Evolutionary conservation across 2,888 invertebrate species (phyloP).

Genomic region (Lithosia quadra): DNA sequence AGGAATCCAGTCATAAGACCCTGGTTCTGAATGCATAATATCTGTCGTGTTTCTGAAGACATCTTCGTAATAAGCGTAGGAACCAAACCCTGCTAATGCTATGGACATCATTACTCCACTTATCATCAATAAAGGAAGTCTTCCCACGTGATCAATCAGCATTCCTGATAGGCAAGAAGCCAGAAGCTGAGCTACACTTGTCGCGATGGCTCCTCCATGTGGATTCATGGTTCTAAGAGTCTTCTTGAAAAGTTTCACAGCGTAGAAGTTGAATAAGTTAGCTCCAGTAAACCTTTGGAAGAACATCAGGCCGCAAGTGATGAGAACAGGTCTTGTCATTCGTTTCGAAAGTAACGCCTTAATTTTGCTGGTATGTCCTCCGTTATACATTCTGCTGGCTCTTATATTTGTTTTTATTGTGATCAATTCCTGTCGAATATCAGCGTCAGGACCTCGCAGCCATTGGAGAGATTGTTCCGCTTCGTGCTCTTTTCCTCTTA

Average conservation of each 20-base stretch:
- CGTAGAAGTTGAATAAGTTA: constrained; percentile 94
- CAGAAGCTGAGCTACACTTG: constrained; percentile 93
- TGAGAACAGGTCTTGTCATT: constrained; percentile 90
- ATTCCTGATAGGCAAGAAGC: constrained; percentile 93
- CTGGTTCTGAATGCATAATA: constrained; percentile 71
- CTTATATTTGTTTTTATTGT: constrained; percentile 90
- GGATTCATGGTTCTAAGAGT: constrained; percentile 93
- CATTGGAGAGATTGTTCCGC: constrained; percentile 92
- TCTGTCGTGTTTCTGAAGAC: constrained; percentile 79
- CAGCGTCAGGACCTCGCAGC: constrained; percentile 92
- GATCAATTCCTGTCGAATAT: constrained; percentile 91
- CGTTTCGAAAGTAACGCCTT: constrained; percentile 78
- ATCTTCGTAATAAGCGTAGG: constrained; percentile 93
- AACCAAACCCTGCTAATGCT: constrained; percentile 93
- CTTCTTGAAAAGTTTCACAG: constrained; percentile 94
- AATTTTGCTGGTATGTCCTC: constrained; percentile 69
- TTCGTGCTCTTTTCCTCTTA: constrained; percentile 91
- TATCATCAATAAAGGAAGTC: constrained; percentile 93
- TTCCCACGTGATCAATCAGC: constrained; percentile 94
- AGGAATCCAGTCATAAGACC: constrained; percentile 93
- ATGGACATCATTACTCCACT: constrained; percentile 95
- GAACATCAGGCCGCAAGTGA: constrained; percentile 95
- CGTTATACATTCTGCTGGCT: constrained; percentile 77
- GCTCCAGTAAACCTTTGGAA: constrained; percentile 95
- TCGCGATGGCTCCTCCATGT: constrained; percentile 93